Conservation (phyloP, 2,888 invertebrate genomes). For the Acrobasis repandana region DNA sequence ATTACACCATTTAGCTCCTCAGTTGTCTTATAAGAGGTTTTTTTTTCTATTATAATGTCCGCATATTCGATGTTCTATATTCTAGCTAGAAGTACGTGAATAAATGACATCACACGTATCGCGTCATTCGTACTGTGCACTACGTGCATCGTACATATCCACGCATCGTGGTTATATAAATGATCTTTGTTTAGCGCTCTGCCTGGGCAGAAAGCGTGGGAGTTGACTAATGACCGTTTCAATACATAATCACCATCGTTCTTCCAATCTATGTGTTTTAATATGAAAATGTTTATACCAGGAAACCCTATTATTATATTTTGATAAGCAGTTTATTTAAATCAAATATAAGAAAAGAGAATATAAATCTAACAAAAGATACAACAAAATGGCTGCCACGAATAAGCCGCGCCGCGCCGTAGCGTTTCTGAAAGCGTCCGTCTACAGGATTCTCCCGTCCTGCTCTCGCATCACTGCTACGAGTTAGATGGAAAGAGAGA, state of each 20-base stretch:
- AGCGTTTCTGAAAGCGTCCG: constrained; percentile 79
- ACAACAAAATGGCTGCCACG: constrained; percentile 72
- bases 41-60: not conserved
- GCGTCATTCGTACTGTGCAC: not conserved
- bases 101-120: constrained; percentile 3
- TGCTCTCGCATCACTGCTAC: constrained; percentile 56
- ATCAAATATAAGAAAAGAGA: constrained; percentile 26
- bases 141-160: constrained; percentile 1
- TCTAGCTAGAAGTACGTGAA: not conserved
- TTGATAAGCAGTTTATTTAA: constrained; percentile 22
- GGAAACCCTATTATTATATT: not conserved
- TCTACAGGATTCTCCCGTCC: constrained; percentile 66
- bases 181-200: constrained; percentile 18
- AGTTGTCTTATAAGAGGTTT: no score
- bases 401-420: constrained; percentile 54
- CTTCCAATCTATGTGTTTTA: not conserved
- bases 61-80: not conserved
- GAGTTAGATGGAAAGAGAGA: constrained; percentile 53
- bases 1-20: no score
- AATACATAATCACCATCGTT: not conserved
- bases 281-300: not conserved
- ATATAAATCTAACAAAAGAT: constrained; percentile 63
- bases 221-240: constrained; percentile 9
- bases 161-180: constrained; percentile 14
- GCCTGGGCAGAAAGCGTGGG: constrained; percentile 19